Evolutionary conservation across 2,113 vertebrate species (phyloP).

Genomic region (Damaliscus lunatus): DNA sequence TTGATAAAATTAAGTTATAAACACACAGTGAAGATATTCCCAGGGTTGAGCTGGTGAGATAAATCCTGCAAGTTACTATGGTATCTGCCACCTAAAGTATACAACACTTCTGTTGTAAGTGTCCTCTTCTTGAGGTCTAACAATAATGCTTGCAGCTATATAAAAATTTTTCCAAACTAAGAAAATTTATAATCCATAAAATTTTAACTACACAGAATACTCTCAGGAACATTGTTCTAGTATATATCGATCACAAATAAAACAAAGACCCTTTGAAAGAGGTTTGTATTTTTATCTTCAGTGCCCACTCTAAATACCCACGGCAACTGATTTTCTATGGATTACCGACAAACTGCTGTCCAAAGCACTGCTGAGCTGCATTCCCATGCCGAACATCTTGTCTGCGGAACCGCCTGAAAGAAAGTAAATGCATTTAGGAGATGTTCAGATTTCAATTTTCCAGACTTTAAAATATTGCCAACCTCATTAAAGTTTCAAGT

Average conservation of each 20-base stretch:
- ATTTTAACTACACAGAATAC: background rate
- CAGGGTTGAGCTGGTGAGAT: background rate
- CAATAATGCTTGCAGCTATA: background rate
- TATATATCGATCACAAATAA: background rate
- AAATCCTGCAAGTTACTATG: background rate
- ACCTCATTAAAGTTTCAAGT: background rate
- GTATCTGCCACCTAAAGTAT: background rate
- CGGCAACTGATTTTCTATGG: background rate
- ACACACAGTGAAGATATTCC: background rate
- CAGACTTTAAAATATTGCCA: background rate
- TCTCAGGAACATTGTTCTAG: background rate
- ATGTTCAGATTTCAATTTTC: background rate
- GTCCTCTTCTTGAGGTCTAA: background rate
- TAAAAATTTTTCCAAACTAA: background rate
- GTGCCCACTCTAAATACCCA: background rate
- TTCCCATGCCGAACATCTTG: slow-evolving; percentile 97
- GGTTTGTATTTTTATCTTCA: background rate
- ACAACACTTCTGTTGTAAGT: background rate
- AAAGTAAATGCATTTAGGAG: slow-evolving; percentile 33
- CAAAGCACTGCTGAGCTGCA: slow-evolving; percentile 95
- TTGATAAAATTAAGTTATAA: background rate
- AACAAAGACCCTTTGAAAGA: background rate
- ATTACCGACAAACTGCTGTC: slow-evolving; percentile 93
- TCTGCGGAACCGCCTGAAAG: slow-evolving; percentile 91
- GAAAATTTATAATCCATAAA: background rate